A percentile compares a stretch with the other conserved stretches of the same genome.
phyloP scores from a whole-genome alignment of 2,797 vertebrate genomes.

The Pangasius djambal region DNA sequence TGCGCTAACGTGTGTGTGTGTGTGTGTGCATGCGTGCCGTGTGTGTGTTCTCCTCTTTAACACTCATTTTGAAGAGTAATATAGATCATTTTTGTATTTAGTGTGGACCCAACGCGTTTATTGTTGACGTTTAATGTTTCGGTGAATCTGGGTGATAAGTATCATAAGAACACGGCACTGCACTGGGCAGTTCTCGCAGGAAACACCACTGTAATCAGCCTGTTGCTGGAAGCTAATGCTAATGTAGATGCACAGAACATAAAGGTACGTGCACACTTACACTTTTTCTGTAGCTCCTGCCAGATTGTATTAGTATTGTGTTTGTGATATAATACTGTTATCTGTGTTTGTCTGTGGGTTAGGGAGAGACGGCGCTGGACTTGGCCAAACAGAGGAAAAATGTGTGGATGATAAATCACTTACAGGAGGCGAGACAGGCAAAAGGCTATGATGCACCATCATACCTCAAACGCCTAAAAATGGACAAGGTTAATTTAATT shows the following conservation, averaged over 20 bases:
- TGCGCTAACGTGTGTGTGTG: conserved; percentile 57
- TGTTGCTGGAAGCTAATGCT: conserved; percentile 93
- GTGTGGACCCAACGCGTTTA: conserved; percentile 95
- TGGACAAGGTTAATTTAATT: conserved; percentile 86
- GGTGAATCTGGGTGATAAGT: conserved; percentile 98
- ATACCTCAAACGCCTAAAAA: conserved; percentile 95
- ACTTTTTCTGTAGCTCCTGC: neutral
- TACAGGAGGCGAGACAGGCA: conserved; percentile 96
- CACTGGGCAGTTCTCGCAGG: conserved; percentile 98
- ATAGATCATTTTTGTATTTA: conserved; percentile 56
- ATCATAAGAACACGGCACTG: conserved; percentile 97
- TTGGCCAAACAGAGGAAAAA: conserved; percentile 99
- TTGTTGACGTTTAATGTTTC: conserved; percentile 98
- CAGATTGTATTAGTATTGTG: neutral
- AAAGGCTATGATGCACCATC: conserved; percentile 98
- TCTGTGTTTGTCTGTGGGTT: conserved; percentile 8
- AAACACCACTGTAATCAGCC: conserved; percentile 98
- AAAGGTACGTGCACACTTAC: conserved; percentile 77
- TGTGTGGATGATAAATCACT: conserved; percentile 98
- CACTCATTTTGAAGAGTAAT: neutral
- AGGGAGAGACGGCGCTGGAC: conserved; percentile 98
- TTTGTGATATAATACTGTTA: neutral
- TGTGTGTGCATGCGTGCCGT: conserved; percentile 55
- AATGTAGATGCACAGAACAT: conserved; percentile 98
- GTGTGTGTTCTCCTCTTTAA: conserved; percentile 49